Evolutionary conservation across 2,113 vertebrate genomes (phyloP).

Genomic region (Reinhardtius hippoglossoides): DNA sequence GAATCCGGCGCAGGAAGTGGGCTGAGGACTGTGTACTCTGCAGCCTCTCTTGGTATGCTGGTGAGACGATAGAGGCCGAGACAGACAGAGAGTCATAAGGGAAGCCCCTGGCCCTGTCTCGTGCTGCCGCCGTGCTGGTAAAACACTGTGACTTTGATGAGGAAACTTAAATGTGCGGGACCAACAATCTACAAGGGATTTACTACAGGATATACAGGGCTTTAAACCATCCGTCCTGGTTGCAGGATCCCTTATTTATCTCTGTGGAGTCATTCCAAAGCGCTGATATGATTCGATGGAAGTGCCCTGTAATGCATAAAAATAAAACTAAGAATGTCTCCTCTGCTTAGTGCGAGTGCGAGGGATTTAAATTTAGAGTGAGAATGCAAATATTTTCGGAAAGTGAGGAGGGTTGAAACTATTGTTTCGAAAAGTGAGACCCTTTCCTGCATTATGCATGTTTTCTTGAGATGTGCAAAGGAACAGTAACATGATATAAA

Average conservation of each 20-base stretch:
- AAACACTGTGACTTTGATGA: conserved; percentile 69
- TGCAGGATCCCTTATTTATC: conserved; percentile 74
- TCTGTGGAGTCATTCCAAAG: conserved; percentile 60
- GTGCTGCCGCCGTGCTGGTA: conserved; percentile 70
- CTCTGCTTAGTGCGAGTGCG: background rate
- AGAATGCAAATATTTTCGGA: background rate
- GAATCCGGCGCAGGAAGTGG: conserved; percentile 72
- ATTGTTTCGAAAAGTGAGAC: too few species aligned
- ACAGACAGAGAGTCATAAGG: conserved; percentile 74
- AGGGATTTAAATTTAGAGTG: conserved; percentile 3
- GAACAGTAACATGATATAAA: too few species aligned
- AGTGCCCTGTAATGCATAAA: conserved; percentile 21
- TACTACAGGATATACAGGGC: conserved; percentile 67
- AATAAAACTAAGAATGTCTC: conserved; percentile 35
- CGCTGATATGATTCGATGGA: conserved; percentile 61
- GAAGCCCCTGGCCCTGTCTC: conserved; percentile 71
- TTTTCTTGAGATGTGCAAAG: background rate
- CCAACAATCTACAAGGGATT: conserved; percentile 77
- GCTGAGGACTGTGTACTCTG: conserved; percentile 51
- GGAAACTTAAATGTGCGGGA: conserved; percentile 70
- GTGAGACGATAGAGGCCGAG: conserved; percentile 74
- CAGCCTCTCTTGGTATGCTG: conserved; percentile 67
- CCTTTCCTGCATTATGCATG: background rate
- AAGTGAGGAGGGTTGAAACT: background rate
- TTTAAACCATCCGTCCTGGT: conserved; percentile 65